A percentile compares a stretch with the other conserved stretches of the same genome.
Evolutionary conservation across 2,888 invertebrate genomes (phyloP).

Genomic region (Gandaritis pyraliata): DNA sequence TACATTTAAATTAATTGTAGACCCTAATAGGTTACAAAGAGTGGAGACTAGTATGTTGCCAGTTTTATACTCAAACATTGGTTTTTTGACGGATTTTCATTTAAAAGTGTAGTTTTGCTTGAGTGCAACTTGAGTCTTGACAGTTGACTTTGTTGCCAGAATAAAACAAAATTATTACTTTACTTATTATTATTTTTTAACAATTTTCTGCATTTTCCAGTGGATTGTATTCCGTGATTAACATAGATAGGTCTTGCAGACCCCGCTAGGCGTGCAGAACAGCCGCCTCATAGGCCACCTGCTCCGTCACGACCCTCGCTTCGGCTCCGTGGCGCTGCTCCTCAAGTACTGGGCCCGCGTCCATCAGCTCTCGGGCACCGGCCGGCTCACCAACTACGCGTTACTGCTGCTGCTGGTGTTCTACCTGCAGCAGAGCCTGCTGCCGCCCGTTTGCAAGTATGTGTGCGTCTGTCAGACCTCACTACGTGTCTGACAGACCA

Average conservation of each 20-base stretch:
- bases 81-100: no score
- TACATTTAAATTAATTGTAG: no score
- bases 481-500: no score
- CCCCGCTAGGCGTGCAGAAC: slow-evolving; percentile 88
- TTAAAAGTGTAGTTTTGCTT: no score
- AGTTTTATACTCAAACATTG: no score
- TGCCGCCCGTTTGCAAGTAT: slow-evolving; percentile 22
- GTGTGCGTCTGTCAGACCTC: not conserved
- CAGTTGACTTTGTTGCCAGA: no score
- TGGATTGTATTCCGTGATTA: not conserved
- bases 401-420: slow-evolving; percentile 87
- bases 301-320: slow-evolving; percentile 81
- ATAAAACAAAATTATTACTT: no score
- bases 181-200: no score
- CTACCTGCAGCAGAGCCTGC: slow-evolving; percentile 86
- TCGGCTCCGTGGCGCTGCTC: slow-evolving; percentile 85
- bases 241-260: slow-evolving; percentile 49
- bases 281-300: slow-evolving; percentile 86
- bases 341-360: slow-evolving; percentile 90
- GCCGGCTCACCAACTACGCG: slow-evolving; percentile 88
- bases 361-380: slow-evolving; percentile 83
- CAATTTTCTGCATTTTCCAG: no score
- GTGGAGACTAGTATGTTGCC: no score
- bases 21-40: no score
- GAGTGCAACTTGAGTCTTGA: no score